These are phyloP conservation scores for Hybos culiciformis DNA, from an alignment of 2,888 invertebrate genomes.

Conservation along the genomic window DNA sequence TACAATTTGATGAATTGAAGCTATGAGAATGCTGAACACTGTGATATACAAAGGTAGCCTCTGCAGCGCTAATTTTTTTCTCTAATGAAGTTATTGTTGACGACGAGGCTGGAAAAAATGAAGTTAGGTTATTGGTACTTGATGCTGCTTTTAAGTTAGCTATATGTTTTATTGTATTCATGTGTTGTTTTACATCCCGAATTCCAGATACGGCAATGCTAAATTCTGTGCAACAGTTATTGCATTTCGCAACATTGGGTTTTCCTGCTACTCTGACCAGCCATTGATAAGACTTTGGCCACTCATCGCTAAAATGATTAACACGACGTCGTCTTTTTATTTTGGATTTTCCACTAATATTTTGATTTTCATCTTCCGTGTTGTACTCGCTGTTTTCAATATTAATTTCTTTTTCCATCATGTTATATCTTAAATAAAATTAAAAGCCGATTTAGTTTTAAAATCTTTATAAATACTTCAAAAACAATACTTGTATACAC, in stretches of 20 bases:
- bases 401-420: not conserved
- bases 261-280: constrained; percentile 1
- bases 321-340: not conserved
- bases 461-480: not conserved
- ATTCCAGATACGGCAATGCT: no score
- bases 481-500: not conserved
- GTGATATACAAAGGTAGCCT: not conserved
- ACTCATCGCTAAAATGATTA: constrained; percentile 1
- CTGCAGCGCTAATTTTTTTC: constrained; percentile 1
- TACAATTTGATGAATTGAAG: constrained; percentile 1
- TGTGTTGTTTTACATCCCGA: no score
- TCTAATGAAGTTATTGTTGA: not conserved
- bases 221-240: no score
- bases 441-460: not conserved
- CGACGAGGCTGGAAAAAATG: not conserved
- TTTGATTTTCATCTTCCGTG: not conserved
- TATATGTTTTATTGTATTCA: not conserved
- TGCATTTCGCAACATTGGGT: not conserved
- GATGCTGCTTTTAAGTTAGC: not conserved
- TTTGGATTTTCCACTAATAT: not conserved
- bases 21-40: not conserved
- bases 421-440: not conserved
- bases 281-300: constrained; percentile 1
- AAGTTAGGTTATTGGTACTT: not conserved
- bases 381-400: not conserved